A percentile compares a stretch with the other conserved stretches of the same genome.
phyloP scores from a whole-genome alignment of 2,113 vertebrate genomes.

The Pandion haliaetus region DNA sequence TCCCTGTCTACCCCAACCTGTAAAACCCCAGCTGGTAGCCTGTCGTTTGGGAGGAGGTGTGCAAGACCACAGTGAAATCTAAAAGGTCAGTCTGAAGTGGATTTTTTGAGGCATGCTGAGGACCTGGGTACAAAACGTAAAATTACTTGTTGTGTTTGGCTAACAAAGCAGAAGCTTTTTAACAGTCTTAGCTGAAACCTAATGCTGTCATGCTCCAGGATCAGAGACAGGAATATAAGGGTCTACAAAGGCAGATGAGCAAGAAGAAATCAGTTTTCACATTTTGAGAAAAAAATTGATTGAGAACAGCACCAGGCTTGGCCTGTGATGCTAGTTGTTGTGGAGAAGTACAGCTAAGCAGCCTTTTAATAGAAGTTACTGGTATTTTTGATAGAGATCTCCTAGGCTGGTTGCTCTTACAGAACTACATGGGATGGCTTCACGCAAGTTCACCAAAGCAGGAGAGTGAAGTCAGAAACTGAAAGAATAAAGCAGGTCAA shows the following conservation, averaged over 20 bases:
- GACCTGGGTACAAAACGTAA: neutral
- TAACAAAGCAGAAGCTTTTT: neutral
- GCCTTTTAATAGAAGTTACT: neutral
- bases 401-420: neutral
- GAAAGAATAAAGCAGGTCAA: slow-evolving; percentile 8
- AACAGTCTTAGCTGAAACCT: neutral
- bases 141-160: neutral
- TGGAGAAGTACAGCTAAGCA: neutral
- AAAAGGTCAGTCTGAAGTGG: neutral
- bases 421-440: neutral
- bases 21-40: neutral
- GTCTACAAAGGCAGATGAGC: neutral
- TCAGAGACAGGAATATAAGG: neutral
- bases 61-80: neutral
- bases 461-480: neutral
- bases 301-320: neutral
- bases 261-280: neutral
- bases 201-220: neutral
- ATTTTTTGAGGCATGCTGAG: neutral
- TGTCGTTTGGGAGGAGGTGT: neutral
- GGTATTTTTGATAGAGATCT: neutral
- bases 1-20: neutral
- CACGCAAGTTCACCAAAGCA: neutral
- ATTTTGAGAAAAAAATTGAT: neutral
- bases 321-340: neutral